Evolutionary conservation across 2,888 invertebrate species (phyloP), one percentile per base, ranked within the genome.

Genomic region (Blastobasis adustella): DNA sequence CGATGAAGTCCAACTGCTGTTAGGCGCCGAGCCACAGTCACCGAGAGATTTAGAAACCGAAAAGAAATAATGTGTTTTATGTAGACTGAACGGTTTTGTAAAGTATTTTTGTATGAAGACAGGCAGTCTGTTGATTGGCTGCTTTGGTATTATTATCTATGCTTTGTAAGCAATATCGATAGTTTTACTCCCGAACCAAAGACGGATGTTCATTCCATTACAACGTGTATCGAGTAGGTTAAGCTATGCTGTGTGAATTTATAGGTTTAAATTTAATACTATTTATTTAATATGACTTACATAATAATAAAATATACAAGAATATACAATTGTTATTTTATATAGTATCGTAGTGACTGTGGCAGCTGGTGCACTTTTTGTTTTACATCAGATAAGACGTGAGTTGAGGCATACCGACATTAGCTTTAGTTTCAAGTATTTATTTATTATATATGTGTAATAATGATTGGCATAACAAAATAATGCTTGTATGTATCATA

Each of bases 1-100:
- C 9, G 92, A 93, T 49, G 92, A 93, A 65, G 92, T 94, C 66
- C 91, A 91, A 69, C 56, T 80, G 5, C 73, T 90, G 64, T 67
- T 90, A 37, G 88, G 87, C 8, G 89, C 71, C 7, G 65, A 75
- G 43, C 80, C 81, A 0, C 62, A 62, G 42, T 51, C 63, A 42
- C 64, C 67, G 41, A 65, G 54, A 48, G 40, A 45, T 45, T 41
- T 6, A 51, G 59, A 58, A 6, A 74, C 75, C 51, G 76, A 69
- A 46, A 86, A 84, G 67, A 81, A 81, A 66, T 83, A 82, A 71
- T 56, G 23, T 10, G 53, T 41, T 58, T 54, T 49, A 54, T 61
- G 59, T 67, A 76, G 80, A 80, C 80, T 80, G 81, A 77, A 6
- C 58, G 52, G 56, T 54, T 51, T 61, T 56, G 54, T 57, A 65